Evolutionary conservation across 1,140 invertebrate genomes (phyloP).

Genomic region (Glomeris maerens): DNA sequence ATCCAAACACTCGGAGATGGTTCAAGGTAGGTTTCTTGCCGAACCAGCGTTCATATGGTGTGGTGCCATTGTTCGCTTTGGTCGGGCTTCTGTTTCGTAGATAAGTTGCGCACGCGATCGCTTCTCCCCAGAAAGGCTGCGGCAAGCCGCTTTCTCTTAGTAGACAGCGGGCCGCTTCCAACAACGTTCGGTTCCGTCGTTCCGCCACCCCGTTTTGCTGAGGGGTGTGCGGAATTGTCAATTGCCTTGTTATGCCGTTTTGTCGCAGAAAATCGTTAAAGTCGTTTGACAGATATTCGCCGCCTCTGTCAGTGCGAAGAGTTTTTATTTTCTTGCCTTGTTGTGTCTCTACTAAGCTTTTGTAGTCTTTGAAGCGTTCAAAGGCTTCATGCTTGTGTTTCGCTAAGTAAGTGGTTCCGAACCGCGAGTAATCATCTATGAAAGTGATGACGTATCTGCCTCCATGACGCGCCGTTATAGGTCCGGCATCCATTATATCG

Average conservation of each 20-base stretch:
- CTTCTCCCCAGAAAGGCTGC: not conserved
- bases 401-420: constrained; percentile 9
- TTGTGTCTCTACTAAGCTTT: constrained; percentile 2
- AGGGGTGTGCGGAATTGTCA: constrained; percentile 27
- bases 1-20: constrained; percentile 36
- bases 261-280: constrained; percentile 10
- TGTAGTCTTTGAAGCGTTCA: constrained; percentile 12
- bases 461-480: not conserved
- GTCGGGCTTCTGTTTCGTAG: constrained; percentile 33
- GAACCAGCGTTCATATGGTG: constrained; percentile 30
- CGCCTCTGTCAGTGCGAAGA: constrained; percentile 9
- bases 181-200: constrained; percentile 28
- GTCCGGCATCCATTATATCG: constrained; percentile 13
- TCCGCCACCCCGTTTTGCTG: constrained; percentile 32
- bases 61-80: constrained; percentile 26
- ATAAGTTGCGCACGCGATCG: constrained; percentile 21
- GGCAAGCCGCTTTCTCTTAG: constrained; percentile 1
- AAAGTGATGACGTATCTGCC: constrained; percentile 12
- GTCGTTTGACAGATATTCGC: constrained; percentile 10
- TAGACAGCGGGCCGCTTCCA: constrained; percentile 6
- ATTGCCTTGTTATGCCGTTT: constrained; percentile 26
- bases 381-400: constrained; percentile 13
- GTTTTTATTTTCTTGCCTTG: constrained; percentile 2
- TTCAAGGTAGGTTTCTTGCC: constrained; percentile 32
- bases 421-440: constrained; percentile 14